phyloP scores from a whole-genome alignment of 1,140 invertebrate species.

The Brachionus calyciflorus region DNA sequence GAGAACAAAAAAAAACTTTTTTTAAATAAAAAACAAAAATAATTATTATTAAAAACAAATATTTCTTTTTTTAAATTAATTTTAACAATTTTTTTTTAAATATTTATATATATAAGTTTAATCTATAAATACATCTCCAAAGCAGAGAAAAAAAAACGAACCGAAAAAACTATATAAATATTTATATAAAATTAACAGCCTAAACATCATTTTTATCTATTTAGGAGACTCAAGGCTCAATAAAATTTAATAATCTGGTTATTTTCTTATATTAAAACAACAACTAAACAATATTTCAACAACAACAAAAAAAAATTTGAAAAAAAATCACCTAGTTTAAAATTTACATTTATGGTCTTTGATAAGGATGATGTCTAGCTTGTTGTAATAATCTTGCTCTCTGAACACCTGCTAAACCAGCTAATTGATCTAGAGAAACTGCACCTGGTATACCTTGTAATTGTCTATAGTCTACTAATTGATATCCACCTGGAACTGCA shows the following conservation, averaged over 20 bases:
- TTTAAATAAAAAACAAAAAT: background rate
- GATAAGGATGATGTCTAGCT: conserved; percentile 21
- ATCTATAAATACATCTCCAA: conserved; percentile 34
- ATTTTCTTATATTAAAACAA: background rate
- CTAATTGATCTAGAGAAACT: conserved; percentile 4
- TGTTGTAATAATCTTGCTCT: background rate
- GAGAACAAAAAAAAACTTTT: background rate
- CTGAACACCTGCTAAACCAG: background rate
- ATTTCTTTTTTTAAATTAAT: background rate
- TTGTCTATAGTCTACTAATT: conserved; percentile 20
- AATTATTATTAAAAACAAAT: conserved; percentile 1
- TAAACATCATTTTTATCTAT: background rate
- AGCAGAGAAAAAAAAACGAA: conserved; percentile 12
- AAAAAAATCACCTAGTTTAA: background rate
- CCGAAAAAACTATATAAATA: too few species aligned
- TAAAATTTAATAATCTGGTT: background rate
- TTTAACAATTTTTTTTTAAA: conserved; percentile 15
- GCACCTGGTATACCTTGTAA: background rate
- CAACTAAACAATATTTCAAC: background rate
- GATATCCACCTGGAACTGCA: background rate
- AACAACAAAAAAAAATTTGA: background rate
- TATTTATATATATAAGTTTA: background rate
- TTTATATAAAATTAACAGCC: background rate
- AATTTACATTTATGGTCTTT: conserved; percentile 11
- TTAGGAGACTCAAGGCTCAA: background rate